phyloP scores from a whole-genome alignment of 2,888 invertebrate species.

The Patella depressa region DNA sequence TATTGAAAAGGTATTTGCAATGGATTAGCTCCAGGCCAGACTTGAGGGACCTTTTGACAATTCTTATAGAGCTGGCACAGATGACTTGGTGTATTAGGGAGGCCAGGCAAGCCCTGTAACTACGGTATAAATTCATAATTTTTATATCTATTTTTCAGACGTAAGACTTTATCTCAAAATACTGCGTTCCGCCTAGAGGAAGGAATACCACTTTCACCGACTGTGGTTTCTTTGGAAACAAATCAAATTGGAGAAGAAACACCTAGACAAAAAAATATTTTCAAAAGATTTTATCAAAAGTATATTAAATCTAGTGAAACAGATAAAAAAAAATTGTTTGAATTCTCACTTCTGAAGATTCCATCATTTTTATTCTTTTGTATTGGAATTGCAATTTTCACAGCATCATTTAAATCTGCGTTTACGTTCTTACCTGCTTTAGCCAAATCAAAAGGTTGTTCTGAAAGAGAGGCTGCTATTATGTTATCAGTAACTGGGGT shows the following conservation, averaged over 20 bases:
- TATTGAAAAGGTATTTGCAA: no score
- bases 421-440: slow-evolving; percentile 59
- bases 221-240: not conserved
- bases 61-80: no score
- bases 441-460: slow-evolving; percentile 45
- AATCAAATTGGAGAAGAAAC: not conserved
- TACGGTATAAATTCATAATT: not conserved
- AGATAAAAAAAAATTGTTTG: slow-evolving; percentile 25
- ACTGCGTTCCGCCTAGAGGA: not conserved
- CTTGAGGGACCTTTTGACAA: no score
- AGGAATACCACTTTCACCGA: not conserved
- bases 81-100: no score
- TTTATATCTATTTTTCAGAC: not conserved
- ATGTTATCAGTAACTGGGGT: slow-evolving; percentile 54
- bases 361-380: slow-evolving; percentile 39
- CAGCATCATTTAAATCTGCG: slow-evolving; percentile 31
- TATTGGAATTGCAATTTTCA: slow-evolving; percentile 36
- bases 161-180: not conserved
- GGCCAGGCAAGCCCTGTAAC: no score
- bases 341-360: slow-evolving; percentile 32
- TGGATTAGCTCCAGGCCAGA: no score
- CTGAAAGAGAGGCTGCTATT: slow-evolving; percentile 47
- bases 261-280: not conserved
- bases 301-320: not conserved
- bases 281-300: not conserved